Evolutionary conservation across 2,888 invertebrate genomes (phyloP).

Genomic region (Apocheima hispidaria): DNA sequence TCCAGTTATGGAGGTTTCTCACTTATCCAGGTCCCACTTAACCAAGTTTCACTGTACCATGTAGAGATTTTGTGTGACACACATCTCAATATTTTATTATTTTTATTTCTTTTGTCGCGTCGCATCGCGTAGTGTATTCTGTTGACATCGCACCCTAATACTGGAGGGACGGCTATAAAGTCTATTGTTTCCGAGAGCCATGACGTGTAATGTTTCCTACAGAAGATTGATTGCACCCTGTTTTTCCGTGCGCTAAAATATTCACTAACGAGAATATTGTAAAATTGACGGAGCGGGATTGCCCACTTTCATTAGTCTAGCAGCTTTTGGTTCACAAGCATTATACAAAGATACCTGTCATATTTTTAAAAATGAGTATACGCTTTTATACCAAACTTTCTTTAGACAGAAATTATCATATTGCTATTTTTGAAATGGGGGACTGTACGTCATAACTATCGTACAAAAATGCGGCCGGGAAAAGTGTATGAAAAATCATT

Average conservation of each 20-base stretch:
- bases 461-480: too few species aligned
- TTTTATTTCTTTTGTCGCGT: background rate
- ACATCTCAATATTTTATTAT: too few species aligned
- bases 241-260: conserved; percentile 24
- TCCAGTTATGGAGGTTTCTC: too few species aligned
- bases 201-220: conserved; percentile 26
- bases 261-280: conserved; percentile 14
- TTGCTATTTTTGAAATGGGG: too few species aligned
- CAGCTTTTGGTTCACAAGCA: conserved; percentile 4
- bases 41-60: too few species aligned
- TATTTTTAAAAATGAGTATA: background rate
- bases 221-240: conserved; percentile 24
- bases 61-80: too few species aligned
- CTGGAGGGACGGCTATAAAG: conserved; percentile 14
- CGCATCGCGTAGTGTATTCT: background rate
- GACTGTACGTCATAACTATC: too few species aligned
- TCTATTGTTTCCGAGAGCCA: conserved; percentile 23
- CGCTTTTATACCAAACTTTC: too few species aligned
- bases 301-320: conserved; percentile 20
- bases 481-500: too few species aligned
- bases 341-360: too few species aligned
- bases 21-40: too few species aligned
- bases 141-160: conserved; percentile 3
- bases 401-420: too few species aligned
- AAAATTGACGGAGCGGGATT: conserved; percentile 23